These are phyloP conservation scores for Pseudomyrmex flavicornis DNA, from an alignment of 1,140 invertebrate species.

Conservation along the genomic window DNA sequence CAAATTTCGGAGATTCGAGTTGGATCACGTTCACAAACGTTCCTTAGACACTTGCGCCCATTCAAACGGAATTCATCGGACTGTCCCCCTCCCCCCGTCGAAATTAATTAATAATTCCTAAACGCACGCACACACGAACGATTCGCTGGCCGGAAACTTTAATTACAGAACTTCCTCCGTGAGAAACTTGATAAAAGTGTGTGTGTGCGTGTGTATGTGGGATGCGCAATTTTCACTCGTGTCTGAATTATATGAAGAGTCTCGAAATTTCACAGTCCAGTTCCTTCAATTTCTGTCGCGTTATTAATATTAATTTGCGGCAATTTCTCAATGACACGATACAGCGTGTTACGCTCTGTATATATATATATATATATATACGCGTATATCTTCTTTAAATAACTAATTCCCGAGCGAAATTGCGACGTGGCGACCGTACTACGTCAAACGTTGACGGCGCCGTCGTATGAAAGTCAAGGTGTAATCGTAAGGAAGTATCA, in stretches of 20 bases:
- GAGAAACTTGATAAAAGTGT: slow-evolving; percentile 34
- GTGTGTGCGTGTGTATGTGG: background rate
- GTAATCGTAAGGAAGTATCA: slow-evolving; percentile 67
- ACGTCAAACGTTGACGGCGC: slow-evolving; percentile 42
- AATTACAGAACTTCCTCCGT: slow-evolving; percentile 22
- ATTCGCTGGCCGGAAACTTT: slow-evolving; percentile 33
- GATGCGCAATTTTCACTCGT: slow-evolving; percentile 41
- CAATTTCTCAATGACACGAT: background rate
- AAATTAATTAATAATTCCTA: slow-evolving; percentile 44
- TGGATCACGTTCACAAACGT: no score
- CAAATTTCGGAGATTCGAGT: no score
- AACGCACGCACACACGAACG: background rate
- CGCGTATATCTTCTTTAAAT: slow-evolving; percentile 52
- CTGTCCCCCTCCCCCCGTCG: no score
- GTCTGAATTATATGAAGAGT: background rate
- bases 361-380: no score
- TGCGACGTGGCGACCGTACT: slow-evolving; percentile 26
- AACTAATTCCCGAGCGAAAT: slow-evolving; percentile 6
- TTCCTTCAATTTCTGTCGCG: slow-evolving; percentile 20
- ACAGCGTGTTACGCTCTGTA: background rate
- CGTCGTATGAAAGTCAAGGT: slow-evolving; percentile 49
- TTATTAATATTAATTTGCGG: slow-evolving; percentile 54
- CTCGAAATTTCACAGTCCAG: slow-evolving; percentile 16
- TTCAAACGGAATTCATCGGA: background rate
- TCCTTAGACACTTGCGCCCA: no score